Conservation (phyloP, 2,113 vertebrate genomes). For the Columba janthina region DNA sequence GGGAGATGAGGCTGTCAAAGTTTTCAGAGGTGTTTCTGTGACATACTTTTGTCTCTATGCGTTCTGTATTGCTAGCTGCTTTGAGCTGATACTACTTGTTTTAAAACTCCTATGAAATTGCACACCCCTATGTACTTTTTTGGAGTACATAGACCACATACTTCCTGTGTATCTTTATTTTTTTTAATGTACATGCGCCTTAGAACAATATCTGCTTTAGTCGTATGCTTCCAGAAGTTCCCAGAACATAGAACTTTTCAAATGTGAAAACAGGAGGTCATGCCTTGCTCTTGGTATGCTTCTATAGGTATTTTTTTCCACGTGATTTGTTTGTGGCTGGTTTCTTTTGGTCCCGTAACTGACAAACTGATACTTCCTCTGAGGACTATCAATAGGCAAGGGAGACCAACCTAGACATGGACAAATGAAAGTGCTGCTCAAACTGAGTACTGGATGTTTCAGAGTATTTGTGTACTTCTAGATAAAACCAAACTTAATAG, state of each 20-base stretch:
- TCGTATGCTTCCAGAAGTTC: neutral
- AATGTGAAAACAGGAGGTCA: neutral
- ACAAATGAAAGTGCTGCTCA: neutral
- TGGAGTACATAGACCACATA: neutral
- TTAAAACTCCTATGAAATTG: neutral
- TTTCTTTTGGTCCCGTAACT: neutral
- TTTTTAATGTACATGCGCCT: neutral
- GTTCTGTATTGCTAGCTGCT: neutral
- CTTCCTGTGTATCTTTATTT: neutral
- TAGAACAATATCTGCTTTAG: neutral
- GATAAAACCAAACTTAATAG: neutral
- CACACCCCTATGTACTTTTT: neutral
- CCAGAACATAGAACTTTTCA: neutral
- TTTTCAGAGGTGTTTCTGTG: neutral
- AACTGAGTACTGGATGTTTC: neutral
- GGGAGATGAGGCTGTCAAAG: neutral
- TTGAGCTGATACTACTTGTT: neutral
- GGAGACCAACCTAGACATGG: neutral
- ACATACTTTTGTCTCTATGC: neutral
- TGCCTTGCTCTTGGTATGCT: neutral
- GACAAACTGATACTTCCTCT: neutral
- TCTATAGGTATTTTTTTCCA: neutral
- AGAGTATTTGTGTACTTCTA: neutral
- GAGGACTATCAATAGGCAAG: neutral
- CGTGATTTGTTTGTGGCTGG: neutral